Base-by-base conservation (phyloP, 2,113 vertebrate genomes). In the Tyto alba region DNA sequence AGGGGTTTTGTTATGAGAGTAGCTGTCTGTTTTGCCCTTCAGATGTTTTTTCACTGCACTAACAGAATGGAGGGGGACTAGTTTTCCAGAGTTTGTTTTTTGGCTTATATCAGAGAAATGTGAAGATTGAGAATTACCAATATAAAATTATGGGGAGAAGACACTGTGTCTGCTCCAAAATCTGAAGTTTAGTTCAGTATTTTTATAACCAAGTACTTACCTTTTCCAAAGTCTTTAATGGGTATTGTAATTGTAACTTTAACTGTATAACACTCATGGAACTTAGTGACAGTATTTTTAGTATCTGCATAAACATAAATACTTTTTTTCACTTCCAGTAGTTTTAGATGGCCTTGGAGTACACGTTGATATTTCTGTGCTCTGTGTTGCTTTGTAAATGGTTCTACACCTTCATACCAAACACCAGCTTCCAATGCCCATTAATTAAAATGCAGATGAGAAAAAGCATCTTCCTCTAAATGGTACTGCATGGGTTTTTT, bases 21-120 rank as follows among this genome's bases (percentile, higher is more conserved):
- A 75, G 45, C 74, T 92, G 74, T 72, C 74, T 93, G 38, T 5
- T 95, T 81, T 94, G 90, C 83, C 93, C 85, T 95, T 95, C 64
- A 79, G 63, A 71, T 93, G 38, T 89, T 91, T 96, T 82, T 90
- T 78, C 34, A 25, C 41, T 91, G 4, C 0, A 0, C 53, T 69
- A 60, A 68, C 32, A 75, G 47, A 85, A 77, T 26, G 19, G 19
- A 86, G 52, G 21, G 63, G 36, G 36, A 43, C 36, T 85, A 27
- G 19, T 84, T 86, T 90, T 77, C 32, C 22, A 47, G 45, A 47
- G 18, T 47, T 21, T 47, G 7, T 53, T 86, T 86, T 75, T 88
- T 91, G 2, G 52, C 86, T 64, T 86, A 43, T 16, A 25, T 72
- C 48, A 32, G 60, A 89, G 52, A 92, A 86, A 78, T 1, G 0